Percentiles rank a stretch among this genome's conserved stretches.
These are phyloP conservation scores for Monomorium pharaonis DNA, from an alignment of 1,140 invertebrate species.

Conservation along the genomic window DNA sequence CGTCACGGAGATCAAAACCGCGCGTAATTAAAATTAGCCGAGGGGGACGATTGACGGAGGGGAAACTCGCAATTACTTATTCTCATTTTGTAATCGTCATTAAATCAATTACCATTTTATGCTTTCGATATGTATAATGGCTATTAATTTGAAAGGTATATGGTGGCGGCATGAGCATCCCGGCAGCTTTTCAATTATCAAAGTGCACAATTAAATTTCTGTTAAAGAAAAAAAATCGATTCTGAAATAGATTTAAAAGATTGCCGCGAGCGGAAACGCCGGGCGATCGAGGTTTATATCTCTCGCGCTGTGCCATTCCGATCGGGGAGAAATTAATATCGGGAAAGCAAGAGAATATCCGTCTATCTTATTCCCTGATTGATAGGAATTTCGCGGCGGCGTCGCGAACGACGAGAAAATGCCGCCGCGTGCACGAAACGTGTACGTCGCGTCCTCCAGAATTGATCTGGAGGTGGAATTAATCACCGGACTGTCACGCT, in stretches of 20 bases:
- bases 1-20: neutral
- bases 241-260: neutral
- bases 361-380: slow-evolving; percentile 19
- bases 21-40: neutral
- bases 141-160: neutral
- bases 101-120: neutral
- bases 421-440: slow-evolving; percentile 15
- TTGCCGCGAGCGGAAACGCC: neutral
- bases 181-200: neutral
- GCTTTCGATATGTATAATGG: neutral
- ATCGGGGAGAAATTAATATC: slow-evolving; percentile 1
- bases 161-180: neutral
- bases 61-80: neutral
- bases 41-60: neutral
- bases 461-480: slow-evolving; percentile 52
- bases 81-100: neutral
- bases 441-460: slow-evolving; percentile 24
- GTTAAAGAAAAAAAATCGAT: neutral
- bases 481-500: slow-evolving; percentile 55
- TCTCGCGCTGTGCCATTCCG: neutral
- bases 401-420: slow-evolving; percentile 19
- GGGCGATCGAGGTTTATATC: neutral
- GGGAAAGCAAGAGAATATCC: neutral
- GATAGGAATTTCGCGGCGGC: neutral
- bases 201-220: neutral